phyloP scores from a whole-genome alignment of 1,140 invertebrate species.

The Drosophila sproati region DNA sequence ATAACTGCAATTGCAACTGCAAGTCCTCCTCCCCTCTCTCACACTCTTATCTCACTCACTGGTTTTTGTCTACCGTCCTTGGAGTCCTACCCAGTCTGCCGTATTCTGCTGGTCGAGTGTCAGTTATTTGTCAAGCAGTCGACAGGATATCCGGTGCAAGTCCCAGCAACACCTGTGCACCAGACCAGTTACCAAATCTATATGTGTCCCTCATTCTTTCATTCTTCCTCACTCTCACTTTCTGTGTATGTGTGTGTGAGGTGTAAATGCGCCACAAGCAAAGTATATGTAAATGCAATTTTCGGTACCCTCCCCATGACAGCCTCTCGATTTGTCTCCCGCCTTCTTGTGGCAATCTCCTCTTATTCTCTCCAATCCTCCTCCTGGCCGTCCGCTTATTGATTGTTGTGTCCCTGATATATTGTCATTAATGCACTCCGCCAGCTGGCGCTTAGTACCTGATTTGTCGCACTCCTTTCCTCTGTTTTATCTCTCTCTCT shows the following conservation, averaged over 20 bases:
- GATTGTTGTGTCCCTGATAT: conserved; percentile 14
- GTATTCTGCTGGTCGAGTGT: conserved; percentile 5
- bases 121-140: conserved; percentile 40
- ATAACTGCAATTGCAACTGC: conserved; percentile 2
- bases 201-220: background rate
- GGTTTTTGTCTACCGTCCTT: background rate
- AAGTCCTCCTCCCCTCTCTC: background rate
- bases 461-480: conserved; percentile 14
- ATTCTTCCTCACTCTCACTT: background rate
- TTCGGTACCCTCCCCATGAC: conserved; percentile 73
- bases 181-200: background rate
- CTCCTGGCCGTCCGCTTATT: background rate
- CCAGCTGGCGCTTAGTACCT: background rate
- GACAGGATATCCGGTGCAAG: conserved; percentile 1
- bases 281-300: conserved; percentile 75
- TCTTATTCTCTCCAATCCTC: too few species aligned
- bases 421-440: conserved; percentile 12
- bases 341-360: conserved; percentile 14
- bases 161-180: conserved; percentile 4
- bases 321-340: conserved; percentile 63
- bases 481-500: background rate
- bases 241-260: conserved; percentile 17
- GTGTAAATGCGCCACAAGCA: conserved; percentile 55
- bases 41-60: background rate
- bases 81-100: conserved; percentile 1